A percentile compares a stretch with the other conserved stretches of the same genome.
These are phyloP conservation scores for Callocephalon fimbriatum DNA, from an alignment of 2,113 vertebrate genomes.

Conservation along the genomic window DNA sequence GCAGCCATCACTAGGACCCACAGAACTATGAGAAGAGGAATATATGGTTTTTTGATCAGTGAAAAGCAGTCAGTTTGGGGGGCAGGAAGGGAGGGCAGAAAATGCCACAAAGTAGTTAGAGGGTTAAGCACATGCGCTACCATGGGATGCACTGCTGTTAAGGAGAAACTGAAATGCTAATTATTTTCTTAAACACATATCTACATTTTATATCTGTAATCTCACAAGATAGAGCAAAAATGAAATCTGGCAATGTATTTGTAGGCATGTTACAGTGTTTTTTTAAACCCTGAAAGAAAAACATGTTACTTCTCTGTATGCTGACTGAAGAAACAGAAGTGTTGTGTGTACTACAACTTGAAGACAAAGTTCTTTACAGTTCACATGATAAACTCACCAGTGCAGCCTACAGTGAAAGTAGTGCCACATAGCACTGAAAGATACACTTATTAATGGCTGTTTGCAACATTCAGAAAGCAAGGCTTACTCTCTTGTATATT, in stretches of 20 bases:
- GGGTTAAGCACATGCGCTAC: background rate
- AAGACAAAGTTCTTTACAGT: background rate
- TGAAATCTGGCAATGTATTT: background rate
- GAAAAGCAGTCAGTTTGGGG: background rate
- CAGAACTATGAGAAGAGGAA: background rate
- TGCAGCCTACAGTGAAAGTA: background rate
- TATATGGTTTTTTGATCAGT: background rate
- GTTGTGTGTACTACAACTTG: background rate
- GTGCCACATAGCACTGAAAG: background rate
- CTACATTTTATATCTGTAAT: background rate
- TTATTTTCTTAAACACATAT: background rate
- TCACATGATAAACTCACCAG: background rate
- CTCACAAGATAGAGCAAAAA: background rate
- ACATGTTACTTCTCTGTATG: background rate
- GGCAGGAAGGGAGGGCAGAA: background rate
- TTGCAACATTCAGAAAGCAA: background rate
- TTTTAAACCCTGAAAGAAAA: background rate
- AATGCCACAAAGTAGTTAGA: background rate
- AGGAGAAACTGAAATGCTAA: background rate
- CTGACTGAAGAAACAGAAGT: background rate
- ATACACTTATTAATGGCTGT: background rate
- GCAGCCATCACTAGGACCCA: background rate
- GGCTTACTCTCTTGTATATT: background rate
- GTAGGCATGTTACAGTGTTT: rapidly evolving
- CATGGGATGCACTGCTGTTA: background rate